phyloP scores from a whole-genome alignment of 2,888 invertebrate species.

The Notocelia uddmanniana region DNA sequence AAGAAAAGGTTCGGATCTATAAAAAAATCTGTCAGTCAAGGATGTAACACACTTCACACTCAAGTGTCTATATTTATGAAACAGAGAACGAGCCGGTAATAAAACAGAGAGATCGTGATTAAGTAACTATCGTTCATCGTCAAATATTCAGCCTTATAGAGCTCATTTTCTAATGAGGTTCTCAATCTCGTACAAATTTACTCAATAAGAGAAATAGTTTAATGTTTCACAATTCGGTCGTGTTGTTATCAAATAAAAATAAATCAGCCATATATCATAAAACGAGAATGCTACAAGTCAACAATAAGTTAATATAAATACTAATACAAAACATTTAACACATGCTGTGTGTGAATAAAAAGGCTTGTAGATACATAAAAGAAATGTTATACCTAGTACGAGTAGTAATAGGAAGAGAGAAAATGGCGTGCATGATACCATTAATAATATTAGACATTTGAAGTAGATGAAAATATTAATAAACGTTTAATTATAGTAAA shows the following conservation, averaged over 20 bases:
- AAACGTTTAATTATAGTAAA: constrained; percentile 25
- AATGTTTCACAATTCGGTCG: constrained; percentile 77
- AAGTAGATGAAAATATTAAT: constrained; percentile 19
- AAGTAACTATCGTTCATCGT: neutral
- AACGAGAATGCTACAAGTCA: constrained; percentile 40
- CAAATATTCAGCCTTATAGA: constrained; percentile 1
- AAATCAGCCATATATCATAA: constrained; percentile 52
- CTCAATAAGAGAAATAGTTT: constrained; percentile 35
- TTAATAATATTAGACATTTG: constrained; percentile 24
- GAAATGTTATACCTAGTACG: constrained; percentile 35
- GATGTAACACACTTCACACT: neutral
- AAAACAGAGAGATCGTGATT: neutral
- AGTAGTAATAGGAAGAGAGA: constrained; percentile 34
- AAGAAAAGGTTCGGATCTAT: neutral
- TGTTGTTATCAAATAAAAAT: constrained; percentile 69
- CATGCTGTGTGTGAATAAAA: constrained; percentile 41
- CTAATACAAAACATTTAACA: constrained; percentile 40
- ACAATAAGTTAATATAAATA: constrained; percentile 23
- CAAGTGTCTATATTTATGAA: constrained; percentile 17
- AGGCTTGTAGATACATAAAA: constrained; percentile 23
- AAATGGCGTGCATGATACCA: constrained; percentile 46
- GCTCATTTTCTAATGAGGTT: constrained; percentile 27
- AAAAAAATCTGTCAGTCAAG: neutral
- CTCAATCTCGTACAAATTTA: neutral
- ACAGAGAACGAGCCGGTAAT: constrained; percentile 6